Conservation (phyloP, 2,113 vertebrate genomes). For the Podarcis raffonei region DNA sequence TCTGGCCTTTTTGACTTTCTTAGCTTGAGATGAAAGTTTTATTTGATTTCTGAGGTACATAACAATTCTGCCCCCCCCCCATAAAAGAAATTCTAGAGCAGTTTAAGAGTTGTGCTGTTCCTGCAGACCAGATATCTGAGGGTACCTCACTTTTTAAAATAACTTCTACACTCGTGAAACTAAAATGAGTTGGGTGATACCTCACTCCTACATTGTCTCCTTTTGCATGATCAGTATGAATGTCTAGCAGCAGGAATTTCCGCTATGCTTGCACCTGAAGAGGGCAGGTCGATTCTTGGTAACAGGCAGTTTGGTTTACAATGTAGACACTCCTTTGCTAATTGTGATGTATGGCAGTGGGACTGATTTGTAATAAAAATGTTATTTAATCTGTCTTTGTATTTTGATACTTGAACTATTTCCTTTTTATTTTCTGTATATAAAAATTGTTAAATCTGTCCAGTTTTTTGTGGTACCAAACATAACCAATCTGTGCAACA, state of each 20-base stretch:
- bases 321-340: conserved; percentile 80
- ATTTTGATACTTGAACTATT: conserved; percentile 99
- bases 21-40: conserved; percentile 13
- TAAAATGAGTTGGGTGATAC: conserved; percentile 11
- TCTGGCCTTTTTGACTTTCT: neutral
- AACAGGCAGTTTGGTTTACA: conserved; percentile 73
- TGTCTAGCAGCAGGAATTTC: conserved; percentile 31
- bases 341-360: conserved; percentile 79
- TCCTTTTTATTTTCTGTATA: conserved; percentile 88
- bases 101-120: conserved; percentile 10
- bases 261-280: neutral
- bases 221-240: conserved; percentile 27
- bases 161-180: conserved; percentile 25
- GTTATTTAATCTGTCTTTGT: conserved; percentile 92
- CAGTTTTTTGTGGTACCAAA: conserved; percentile 87
- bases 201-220: conserved; percentile 37
- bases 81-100: conserved; percentile 26
- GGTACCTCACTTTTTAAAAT: neutral
- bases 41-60: conserved; percentile 5
- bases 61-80: conserved; percentile 19
- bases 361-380: conserved; percentile 85
- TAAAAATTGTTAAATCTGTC: conserved; percentile 83
- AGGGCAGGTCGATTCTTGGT: neutral
- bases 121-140: conserved; percentile 55
- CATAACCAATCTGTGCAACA: conserved; percentile 74